These are phyloP conservation scores for Coluber constrictor DNA, from an alignment of 2,797 vertebrate species.

Conservation along the genomic window DNA sequence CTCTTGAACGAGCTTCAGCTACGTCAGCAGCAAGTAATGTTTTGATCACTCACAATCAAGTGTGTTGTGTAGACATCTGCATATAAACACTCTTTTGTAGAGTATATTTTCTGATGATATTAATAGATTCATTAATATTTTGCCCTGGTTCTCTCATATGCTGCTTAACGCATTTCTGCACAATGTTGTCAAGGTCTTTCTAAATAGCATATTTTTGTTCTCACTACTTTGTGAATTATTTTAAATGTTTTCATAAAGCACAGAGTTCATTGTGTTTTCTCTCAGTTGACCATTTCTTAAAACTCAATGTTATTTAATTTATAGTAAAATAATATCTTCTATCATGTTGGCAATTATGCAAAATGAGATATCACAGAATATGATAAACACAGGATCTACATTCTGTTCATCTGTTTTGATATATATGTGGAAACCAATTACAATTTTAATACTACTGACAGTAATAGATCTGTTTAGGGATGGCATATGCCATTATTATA, in stretches of 20 bases:
- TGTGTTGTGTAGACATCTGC: neutral
- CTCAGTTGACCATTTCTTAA: neutral
- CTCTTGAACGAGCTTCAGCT: neutral
- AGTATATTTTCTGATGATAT: neutral
- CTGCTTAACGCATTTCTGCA: neutral
- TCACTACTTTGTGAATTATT: neutral
- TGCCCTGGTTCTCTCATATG: neutral
- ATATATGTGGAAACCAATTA: neutral
- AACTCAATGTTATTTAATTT: neutral
- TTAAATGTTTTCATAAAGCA: neutral
- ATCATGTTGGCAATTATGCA: neutral
- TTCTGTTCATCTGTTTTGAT: neutral
- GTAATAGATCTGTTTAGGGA: neutral
- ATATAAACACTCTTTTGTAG: neutral
- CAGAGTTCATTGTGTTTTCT: neutral
- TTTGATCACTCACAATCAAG: neutral
- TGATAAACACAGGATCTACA: neutral
- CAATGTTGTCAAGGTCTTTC: neutral
- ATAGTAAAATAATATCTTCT: neutral
- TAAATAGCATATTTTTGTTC: neutral
- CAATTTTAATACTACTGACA: neutral
- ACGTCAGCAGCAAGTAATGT: neutral
- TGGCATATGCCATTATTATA: neutral
- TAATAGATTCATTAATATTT: neutral
- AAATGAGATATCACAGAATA: neutral